Percentiles rank a stretch among this genome's conserved stretches.
These are phyloP conservation scores for Rhingia campestris DNA, from an alignment of 2,888 invertebrate genomes.

Conservation along the genomic window DNA sequence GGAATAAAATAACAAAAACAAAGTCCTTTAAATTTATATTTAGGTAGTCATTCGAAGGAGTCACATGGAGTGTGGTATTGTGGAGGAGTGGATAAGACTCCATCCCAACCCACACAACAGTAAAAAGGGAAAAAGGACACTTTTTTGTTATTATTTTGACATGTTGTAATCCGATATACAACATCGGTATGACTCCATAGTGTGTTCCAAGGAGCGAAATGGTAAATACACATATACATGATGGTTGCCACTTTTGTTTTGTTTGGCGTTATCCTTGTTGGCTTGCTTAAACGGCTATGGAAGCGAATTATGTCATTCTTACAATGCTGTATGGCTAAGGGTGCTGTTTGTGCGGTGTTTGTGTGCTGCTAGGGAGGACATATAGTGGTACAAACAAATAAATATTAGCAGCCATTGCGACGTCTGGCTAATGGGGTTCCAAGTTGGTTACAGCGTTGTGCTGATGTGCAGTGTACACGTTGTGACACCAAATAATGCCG, in stretches of 20 bases:
- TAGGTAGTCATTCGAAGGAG: slow-evolving; percentile 40
- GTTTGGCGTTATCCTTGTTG: slow-evolving; percentile 68
- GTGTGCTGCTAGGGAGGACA: slow-evolving; percentile 17
- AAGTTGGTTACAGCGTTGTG: slow-evolving; percentile 52
- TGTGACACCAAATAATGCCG: slow-evolving; percentile 35
- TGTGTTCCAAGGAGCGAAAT: slow-evolving; percentile 55
- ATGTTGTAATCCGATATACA: slow-evolving; percentile 72
- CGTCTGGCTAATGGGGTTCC: slow-evolving; percentile 69
- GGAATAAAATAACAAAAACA: slow-evolving; percentile 55
- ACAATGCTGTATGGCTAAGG: neutral
- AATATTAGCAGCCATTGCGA: slow-evolving; percentile 70
- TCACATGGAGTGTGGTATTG: neutral
- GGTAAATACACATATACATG: slow-evolving; percentile 53
- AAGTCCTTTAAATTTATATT: slow-evolving; percentile 73
- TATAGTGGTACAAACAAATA: slow-evolving; percentile 60
- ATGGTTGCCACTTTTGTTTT: slow-evolving; percentile 66
- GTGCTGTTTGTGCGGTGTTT: neutral
- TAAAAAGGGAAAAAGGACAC: slow-evolving; percentile 57
- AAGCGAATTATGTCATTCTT: slow-evolving; percentile 66
- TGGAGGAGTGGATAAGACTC: neutral
- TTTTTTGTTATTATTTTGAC: slow-evolving; percentile 73
- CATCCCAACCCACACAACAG: slow-evolving; percentile 32
- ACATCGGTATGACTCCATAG: slow-evolving; percentile 42
- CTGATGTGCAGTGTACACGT: slow-evolving; percentile 47
- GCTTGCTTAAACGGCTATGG: slow-evolving; percentile 61